Percentiles rank a stretch among this genome's conserved stretches.
phyloP scores from a whole-genome alignment of 1,140 invertebrate species.

The Antheraea mylitta region DNA sequence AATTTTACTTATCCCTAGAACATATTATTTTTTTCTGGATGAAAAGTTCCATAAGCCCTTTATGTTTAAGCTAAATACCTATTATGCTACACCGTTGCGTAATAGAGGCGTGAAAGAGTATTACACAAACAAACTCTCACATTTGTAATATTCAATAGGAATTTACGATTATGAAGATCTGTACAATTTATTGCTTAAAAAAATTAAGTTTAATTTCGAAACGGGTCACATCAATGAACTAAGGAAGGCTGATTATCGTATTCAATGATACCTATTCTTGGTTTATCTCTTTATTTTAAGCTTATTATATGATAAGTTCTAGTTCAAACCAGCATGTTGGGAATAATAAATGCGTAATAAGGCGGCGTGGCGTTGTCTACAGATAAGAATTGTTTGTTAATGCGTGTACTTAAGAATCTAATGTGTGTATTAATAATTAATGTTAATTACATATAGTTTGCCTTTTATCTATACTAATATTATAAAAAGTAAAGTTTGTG shows the following conservation, averaged over 20 bases:
- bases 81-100: too few relatives aligned
- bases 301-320: neutral
- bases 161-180: too few relatives aligned
- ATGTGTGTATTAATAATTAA: neutral
- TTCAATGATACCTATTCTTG: neutral
- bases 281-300: neutral
- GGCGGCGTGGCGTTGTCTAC: neutral
- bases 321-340: neutral
- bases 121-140: too few relatives aligned
- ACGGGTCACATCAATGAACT: neutral
- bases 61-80: too few relatives aligned
- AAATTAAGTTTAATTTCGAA: neutral
- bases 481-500: too few relatives aligned
- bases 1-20: too few relatives aligned
- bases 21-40: too few relatives aligned
- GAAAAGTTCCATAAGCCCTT: too few relatives aligned
- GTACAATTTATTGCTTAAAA: neutral
- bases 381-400: neutral
- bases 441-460: neutral
- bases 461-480: too few relatives aligned
- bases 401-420: neutral
- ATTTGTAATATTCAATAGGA: too few relatives aligned
- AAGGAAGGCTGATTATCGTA: neutral
- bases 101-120: too few relatives aligned
- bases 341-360: constrained; percentile 1